These are phyloP conservation scores for Pseudotriccus pelzelni DNA, from an alignment of 2,797 vertebrate genomes.

Conservation along the genomic window DNA sequence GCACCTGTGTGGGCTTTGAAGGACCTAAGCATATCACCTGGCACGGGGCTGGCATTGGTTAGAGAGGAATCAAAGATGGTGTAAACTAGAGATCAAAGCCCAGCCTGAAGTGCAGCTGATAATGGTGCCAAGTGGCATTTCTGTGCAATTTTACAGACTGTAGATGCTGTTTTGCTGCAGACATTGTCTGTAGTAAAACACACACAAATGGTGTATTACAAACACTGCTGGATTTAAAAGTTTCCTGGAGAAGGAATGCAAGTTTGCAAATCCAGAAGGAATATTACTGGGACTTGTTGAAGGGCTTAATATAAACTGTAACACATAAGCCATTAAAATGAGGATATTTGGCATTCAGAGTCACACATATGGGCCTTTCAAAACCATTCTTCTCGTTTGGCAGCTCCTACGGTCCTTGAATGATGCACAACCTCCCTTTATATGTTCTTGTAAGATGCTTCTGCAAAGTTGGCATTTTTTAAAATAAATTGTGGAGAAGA, in stretches of 20 bases:
- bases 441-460: constrained; percentile 17
- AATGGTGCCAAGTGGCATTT: background rate
- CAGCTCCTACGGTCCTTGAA: constrained; percentile 23
- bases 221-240: background rate
- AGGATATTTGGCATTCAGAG: constrained; percentile 46
- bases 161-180: background rate
- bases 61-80: background rate
- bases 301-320: constrained; percentile 17
- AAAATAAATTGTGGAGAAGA: background rate
- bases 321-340: constrained; percentile 38
- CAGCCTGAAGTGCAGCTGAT: background rate
- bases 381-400: constrained; percentile 43
- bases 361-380: constrained; percentile 56
- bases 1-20: background rate
- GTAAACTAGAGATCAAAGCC: background rate
- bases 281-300: constrained; percentile 1
- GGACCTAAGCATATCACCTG: background rate
- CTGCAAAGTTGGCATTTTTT: background rate
- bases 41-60: background rate
- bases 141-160: background rate
- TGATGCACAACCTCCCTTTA: constrained; percentile 35
- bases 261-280: background rate
- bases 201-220: background rate
- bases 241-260: background rate
- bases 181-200: background rate